Evolutionary conservation across 1,140 invertebrate species (phyloP), one percentile per base, ranked within the genome.

Genomic region (Leptinotarsa undecemlineata): DNA sequence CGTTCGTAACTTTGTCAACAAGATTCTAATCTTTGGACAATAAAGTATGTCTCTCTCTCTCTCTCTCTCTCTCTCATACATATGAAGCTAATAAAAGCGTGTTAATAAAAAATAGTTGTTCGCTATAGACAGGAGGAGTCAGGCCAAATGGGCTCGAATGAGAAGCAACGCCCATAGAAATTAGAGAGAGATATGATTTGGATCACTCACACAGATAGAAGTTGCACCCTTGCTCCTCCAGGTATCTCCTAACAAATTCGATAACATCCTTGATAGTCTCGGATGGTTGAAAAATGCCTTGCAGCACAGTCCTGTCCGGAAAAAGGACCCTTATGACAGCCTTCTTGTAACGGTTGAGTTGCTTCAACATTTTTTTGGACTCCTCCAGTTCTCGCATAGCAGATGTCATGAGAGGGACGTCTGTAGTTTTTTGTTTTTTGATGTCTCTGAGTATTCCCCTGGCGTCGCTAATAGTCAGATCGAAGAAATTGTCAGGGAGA

Each of bases 401-500:
- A 33, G 88, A 85, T 2, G 92, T 95, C 76, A 91, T 82, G 42
- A 96, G 81, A 11, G 91, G 92, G 47, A 89, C 89, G n/a, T 86
- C 84, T 69, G 89, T 86, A 48, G 87, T 80, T 48, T 91, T 87
- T 68, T 87, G 87, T 82, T 89, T 88, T 83, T 91, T 90, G 21
- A 93, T 86, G 81, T 95, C 92, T 62, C 89, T 86, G 42, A 94
- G 86, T 17, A 96, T 86, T 82, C 87, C 88, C 79, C 89, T 90
- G 0, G 95, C 89, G 87, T 96, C 95, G 72, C 92, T 88, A 21
- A 94, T 87, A 21, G 93, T 94, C 19, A 95, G 82, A 74, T 95
- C 93, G 86, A 92, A 97, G 82, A 96, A 96, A 77, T 92, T 92
- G 85, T 96, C 94, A 17, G 93, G 90, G 47, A 93, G 82, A 73